Conservation (phyloP, 1,140 invertebrate genomes). For the Eumeta japonica region DNA sequence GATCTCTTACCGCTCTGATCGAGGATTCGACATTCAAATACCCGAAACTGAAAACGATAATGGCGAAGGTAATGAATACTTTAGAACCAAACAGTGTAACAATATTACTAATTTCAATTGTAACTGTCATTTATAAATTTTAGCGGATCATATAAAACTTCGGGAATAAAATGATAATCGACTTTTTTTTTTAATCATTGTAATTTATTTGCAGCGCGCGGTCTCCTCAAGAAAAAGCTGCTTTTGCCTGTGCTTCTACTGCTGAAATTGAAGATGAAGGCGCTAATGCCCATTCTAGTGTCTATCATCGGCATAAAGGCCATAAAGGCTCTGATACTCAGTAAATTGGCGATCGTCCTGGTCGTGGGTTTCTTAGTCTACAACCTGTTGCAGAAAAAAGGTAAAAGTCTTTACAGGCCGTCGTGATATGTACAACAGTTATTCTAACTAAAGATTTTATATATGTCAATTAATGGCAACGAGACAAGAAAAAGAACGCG, state of each 20-base stretch:
- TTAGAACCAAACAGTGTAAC: not conserved
- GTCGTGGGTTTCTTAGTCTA: slow-evolving; percentile 77
- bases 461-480: too few species aligned
- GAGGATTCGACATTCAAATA: slow-evolving; percentile 63
- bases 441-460: not conserved
- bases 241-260: slow-evolving; percentile 74
- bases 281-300: slow-evolving; percentile 78
- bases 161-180: too few species aligned
- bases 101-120: too few species aligned
- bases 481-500: not conserved
- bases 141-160: too few species aligned
- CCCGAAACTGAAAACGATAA: slow-evolving; percentile 57
- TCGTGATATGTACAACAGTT: not conserved
- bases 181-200: not conserved
- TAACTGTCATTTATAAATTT: too few species aligned
- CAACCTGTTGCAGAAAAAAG: slow-evolving; percentile 73
- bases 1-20: slow-evolving; percentile 66
- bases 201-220: slow-evolving; percentile 54
- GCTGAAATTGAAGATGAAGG: slow-evolving; percentile 80
- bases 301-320: slow-evolving; percentile 77
- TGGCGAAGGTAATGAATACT: slow-evolving; percentile 37
- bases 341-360: slow-evolving; percentile 75
- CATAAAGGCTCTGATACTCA: slow-evolving; percentile 77
- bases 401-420: too few species aligned
- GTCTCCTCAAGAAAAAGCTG: slow-evolving; percentile 76